phyloP scores from a whole-genome alignment of 2,888 invertebrate genomes.

The Bembecia ichneumoniformis region DNA sequence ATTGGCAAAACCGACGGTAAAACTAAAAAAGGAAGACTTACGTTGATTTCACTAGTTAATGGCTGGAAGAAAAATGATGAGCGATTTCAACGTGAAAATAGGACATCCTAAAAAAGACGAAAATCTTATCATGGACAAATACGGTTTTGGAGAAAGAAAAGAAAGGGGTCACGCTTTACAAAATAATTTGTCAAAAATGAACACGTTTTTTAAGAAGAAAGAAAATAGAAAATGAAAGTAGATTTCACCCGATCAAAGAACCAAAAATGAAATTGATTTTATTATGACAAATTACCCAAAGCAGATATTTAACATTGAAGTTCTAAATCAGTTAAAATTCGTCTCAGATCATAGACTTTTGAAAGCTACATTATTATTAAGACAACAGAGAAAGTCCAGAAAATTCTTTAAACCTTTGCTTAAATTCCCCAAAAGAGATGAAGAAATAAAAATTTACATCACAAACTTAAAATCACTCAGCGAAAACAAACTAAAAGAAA shows the following conservation, averaged over 20 bases:
- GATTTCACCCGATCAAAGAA: neutral
- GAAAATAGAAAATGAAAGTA: neutral
- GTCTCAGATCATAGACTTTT: neutral
- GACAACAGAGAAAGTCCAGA: too few species aligned
- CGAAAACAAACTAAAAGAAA: too few species aligned
- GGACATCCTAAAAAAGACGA: neutral
- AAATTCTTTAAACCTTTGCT: too few species aligned
- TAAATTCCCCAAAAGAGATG: too few species aligned
- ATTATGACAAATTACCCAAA: neutral
- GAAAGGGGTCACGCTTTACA: neutral
- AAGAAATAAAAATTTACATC: too few species aligned
- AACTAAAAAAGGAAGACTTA: too few species aligned
- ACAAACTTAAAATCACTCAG: too few species aligned
- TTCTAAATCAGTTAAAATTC: neutral
- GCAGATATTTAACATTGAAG: neutral
- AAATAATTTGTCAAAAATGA: too few species aligned
- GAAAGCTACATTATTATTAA: too few species aligned
- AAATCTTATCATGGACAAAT: neutral
- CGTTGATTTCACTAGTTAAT: too few species aligned
- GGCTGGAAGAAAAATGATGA: too few species aligned
- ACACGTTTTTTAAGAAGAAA: neutral
- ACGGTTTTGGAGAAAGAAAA: neutral
- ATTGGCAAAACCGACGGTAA: too few species aligned
- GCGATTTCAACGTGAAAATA: neutral
- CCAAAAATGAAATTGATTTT: neutral